Base-by-base conservation (phyloP, 2,113 vertebrate species). In the Sturnira hondurensis region DNA sequence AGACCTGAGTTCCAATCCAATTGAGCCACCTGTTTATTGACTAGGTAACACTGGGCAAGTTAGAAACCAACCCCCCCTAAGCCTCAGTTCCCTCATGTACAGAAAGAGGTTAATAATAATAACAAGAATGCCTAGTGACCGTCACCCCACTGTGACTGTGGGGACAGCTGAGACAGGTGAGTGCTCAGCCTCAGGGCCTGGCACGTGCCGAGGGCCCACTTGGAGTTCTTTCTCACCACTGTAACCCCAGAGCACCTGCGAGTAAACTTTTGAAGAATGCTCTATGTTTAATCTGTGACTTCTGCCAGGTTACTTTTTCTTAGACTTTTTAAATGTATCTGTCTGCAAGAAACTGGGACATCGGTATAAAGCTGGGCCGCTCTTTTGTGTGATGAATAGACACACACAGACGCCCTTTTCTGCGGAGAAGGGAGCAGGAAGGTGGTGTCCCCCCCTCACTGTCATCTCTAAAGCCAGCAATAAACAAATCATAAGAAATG, bases 401-500 rank as follows among this genome's bases (percentile, higher is more conserved):
- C 76, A 76, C 19, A 83, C 90, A 85, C 24, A 68, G 54, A 92
- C 88, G 22, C 33, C n/a, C 65, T 26, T 90, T 93, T 78, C 82
- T 58, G 8, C 12, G 4, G 52, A 20, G 33, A 43, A 50, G 89
- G 63, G 86, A 43, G 84, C 33, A 36, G 22, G 38, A 84, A 86
- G 93, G 86, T 90, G 73, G 77, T 63, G 36, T 56, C n/a, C 58
- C 56, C 50, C n/a, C 54, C 38, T 96, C 93, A 33, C 93, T 97
- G 87, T 77, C 89, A 41, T 96, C 94, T 92, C 67, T 93, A 97
- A 68, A 88, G 45, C 76, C 74, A 95, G 77, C 73, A 52, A 88
- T 94, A 89, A 96, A 97, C 97, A 98, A 96, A 97, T 80, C 92
- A 93, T 95, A 93, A 89, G 95, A 94, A 15, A 78, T 65, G 14